These are phyloP conservation scores for Dendrocincla fuliginosa DNA, from an alignment of 2,797 vertebrate species.

Conservation along the genomic window DNA sequence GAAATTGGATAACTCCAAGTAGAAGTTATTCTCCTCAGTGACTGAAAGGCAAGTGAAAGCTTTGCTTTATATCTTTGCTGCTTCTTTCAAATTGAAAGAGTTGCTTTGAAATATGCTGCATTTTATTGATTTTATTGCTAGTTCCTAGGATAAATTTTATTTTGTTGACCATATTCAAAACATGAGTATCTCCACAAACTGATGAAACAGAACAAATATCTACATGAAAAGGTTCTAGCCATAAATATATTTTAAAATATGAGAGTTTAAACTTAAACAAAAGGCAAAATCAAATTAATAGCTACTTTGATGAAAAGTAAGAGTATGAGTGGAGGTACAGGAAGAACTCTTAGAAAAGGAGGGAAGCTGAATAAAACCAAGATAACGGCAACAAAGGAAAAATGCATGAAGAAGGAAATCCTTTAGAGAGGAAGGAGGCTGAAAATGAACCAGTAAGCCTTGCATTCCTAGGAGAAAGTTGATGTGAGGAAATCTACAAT, in stretches of 20 bases:
- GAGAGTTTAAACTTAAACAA: background rate
- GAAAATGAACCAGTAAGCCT: background rate
- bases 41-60: background rate
- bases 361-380: background rate
- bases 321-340: background rate
- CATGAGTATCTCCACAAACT: background rate
- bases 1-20: background rate
- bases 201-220: background rate
- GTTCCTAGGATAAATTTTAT: background rate
- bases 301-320: background rate
- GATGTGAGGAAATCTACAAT: background rate
- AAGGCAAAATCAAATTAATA: background rate
- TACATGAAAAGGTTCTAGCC: background rate
- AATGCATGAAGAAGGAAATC: background rate
- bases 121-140: background rate
- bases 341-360: background rate
- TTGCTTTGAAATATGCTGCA: background rate
- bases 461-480: background rate
- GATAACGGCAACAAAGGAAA: background rate
- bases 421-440: background rate
- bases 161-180: background rate
- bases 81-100: background rate
- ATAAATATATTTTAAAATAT: background rate
- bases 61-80: background rate
- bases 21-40: background rate